Evolutionary conservation across 2,888 invertebrate species (phyloP), one percentile per base, ranked within the genome.

Genomic region (Heliothis peltigera): DNA sequence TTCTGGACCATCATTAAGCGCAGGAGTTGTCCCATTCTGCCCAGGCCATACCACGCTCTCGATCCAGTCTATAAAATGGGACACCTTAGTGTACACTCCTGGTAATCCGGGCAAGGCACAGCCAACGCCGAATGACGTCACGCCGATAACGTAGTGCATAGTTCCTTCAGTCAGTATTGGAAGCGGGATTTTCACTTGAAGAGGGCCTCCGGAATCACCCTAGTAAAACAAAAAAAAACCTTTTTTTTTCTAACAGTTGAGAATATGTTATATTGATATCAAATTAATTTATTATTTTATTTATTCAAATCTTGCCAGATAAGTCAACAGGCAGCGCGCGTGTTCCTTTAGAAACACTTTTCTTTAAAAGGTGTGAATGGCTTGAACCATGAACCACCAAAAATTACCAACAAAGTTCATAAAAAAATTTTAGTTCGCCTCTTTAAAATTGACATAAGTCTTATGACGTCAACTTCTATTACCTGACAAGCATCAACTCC

Each of bases 171-270:
- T 59, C 0, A 61, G 35, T 0, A 78, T 57, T 10, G 81, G 79
- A 1, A 89, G 65, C 0, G 77, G 72, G 12, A 88, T 86, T 35
- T 83, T 81, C 18, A 96, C 86, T 78, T 95, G 93, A 4, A 97
- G 89, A 0, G 97, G 97, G 2, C 97, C 97, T 15, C 97, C 97
- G 4, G 97, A 97, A 87, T 97, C 97, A 51, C 97, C 97, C 96
- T 97, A 87, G 17, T 88, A 75, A 61, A 22, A n/a, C 19, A 12
- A 10, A 10, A 4, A 12, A 32, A 28, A 25, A 12, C 22, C n/a
- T 22, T 0, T 48, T 17, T 21, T n/a, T n/a, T n/a, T n/a, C n/a
- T n/a, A n/a, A n/a, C n/a, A n/a, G n/a, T n/a, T n/a, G n/a, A n/a
- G n/a, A n/a, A n/a, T n/a, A n/a, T n/a, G n/a, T n/a, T n/a, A n/a